These are phyloP conservation scores for Acestrorhynchus altus DNA, from an alignment of 2,797 vertebrate genomes.

Conservation along the genomic window DNA sequence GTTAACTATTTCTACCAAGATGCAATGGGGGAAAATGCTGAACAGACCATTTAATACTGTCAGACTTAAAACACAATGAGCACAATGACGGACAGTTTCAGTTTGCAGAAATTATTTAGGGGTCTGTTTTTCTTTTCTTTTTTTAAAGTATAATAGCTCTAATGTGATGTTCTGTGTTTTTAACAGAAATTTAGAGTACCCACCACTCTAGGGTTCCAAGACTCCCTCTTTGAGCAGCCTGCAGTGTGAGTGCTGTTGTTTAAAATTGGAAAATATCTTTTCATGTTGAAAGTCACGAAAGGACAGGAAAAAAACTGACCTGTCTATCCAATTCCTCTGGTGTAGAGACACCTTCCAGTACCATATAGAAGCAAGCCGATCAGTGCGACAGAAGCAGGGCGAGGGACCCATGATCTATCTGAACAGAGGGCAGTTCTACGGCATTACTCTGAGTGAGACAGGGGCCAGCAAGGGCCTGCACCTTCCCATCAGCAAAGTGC, in stretches of 20 bases:
- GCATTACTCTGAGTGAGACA: conserved; percentile 91
- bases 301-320: conserved; percentile 59
- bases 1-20: too few relatives aligned
- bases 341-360: conserved; percentile 91
- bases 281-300: not conserved
- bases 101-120: too few relatives aligned
- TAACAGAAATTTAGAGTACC: conserved; percentile 91
- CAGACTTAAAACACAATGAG: too few relatives aligned
- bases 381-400: conserved; percentile 93
- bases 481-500: conserved; percentile 98
- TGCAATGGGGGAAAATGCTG: too few relatives aligned
- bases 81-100: too few relatives aligned
- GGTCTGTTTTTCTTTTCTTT: too few relatives aligned
- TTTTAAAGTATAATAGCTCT: not conserved
- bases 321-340: conserved; percentile 2
- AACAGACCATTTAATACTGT: too few relatives aligned
- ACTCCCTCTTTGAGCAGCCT: conserved; percentile 90
- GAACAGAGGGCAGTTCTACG: conserved; percentile 98
- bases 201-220: conserved; percentile 82
- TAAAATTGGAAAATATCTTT: not conserved
- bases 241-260: conserved; percentile 79
- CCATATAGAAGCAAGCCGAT: conserved; percentile 93
- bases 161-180: conserved; percentile 28
- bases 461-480: conserved; percentile 94
- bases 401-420: conserved; percentile 97